A percentile compares a stretch with the other conserved stretches of the same genome.
phyloP scores from a whole-genome alignment of 1,140 invertebrate species.

The Micrasema longulum region DNA sequence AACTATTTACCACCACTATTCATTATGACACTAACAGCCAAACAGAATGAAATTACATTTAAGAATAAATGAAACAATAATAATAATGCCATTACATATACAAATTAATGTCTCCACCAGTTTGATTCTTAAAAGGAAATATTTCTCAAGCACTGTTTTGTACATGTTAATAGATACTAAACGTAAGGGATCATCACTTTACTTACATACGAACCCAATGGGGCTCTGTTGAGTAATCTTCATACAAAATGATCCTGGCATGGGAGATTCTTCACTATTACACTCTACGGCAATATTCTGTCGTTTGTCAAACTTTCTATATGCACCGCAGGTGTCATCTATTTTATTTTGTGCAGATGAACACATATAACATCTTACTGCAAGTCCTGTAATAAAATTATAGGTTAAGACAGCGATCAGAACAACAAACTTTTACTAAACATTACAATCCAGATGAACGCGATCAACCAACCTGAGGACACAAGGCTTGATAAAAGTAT shows the following conservation, averaged over 20 bases:
- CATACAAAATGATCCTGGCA: constrained; percentile 94
- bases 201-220: constrained; percentile 91
- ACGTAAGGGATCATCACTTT: too few species aligned
- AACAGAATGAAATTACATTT: too few species aligned
- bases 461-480: not conserved
- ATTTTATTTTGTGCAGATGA: constrained; percentile 82
- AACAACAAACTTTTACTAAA: constrained; percentile 8
- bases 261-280: constrained; percentile 88
- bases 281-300: constrained; percentile 89
- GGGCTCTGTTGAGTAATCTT: constrained; percentile 91
- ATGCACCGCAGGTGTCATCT: constrained; percentile 89
- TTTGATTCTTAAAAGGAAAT: too few species aligned
- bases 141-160: too few species aligned
- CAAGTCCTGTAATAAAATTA: constrained; percentile 64
- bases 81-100: too few species aligned
- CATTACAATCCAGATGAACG: not conserved
- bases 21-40: too few species aligned
- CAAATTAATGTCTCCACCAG: too few species aligned
- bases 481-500: constrained; percentile 25
- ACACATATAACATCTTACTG: constrained; percentile 90
- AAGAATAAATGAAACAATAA: too few species aligned
- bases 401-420: constrained; percentile 19
- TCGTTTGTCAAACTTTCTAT: constrained; percentile 82
- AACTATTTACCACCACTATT: too few species aligned
- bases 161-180: too few species aligned